A percentile compares a stretch with the other conserved stretches of the same genome.
Conservation (phyloP, 2,113 vertebrate species). For the Chamaea fasciata region DNA sequence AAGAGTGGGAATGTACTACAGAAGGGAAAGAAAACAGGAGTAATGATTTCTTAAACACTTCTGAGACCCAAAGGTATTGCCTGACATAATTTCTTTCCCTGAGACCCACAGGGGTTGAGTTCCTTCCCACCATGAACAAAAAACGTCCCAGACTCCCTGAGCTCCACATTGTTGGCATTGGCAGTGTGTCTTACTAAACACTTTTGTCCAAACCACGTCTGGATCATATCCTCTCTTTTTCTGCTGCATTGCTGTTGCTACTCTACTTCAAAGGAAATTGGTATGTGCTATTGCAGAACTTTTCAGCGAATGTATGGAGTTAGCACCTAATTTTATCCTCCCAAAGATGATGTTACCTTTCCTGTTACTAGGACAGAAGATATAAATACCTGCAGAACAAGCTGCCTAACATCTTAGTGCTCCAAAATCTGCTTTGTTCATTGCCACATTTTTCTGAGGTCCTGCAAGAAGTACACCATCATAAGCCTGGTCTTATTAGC, state of each 20-base stretch:
- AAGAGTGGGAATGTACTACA: neutral
- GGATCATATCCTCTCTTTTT: neutral
- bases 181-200: accelerated
- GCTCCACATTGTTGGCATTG: neutral
- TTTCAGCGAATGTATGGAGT: neutral
- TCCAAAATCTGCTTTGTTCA: neutral
- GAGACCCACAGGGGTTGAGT: neutral
- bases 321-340: neutral
- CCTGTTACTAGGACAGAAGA: neutral
- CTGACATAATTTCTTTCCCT: neutral
- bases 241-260: neutral
- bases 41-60: neutral
- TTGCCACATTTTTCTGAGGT: neutral
- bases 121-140: neutral
- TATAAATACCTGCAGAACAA: neutral
- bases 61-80: neutral
- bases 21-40: neutral
- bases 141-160: neutral
- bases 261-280: neutral
- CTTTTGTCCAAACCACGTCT: neutral
- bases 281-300: neutral
- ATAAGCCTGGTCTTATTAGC: neutral
- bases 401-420: neutral
- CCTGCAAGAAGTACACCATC: neutral
- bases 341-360: neutral